phyloP scores from a whole-genome alignment of 1,140 invertebrate genomes.

The Hylaeus volcanicus region DNA sequence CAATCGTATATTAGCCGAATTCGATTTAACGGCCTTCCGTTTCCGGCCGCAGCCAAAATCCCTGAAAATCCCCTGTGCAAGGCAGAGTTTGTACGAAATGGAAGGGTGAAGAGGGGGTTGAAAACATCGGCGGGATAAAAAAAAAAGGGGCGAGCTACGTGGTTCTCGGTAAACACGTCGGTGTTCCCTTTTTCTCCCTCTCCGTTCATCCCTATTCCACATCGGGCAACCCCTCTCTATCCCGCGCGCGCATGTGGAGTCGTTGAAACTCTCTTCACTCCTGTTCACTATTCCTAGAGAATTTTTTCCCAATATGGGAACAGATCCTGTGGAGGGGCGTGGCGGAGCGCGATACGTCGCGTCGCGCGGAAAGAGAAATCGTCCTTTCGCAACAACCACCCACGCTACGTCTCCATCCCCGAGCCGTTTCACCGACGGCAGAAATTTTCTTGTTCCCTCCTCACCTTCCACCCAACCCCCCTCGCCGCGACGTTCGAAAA shows the following conservation, averaged over 20 bases:
- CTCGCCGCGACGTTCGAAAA: background rate
- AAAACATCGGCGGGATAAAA: conserved; percentile 54
- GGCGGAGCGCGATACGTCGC: conserved; percentile 58
- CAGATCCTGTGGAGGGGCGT: conserved; percentile 57
- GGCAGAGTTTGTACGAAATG: conserved; percentile 31
- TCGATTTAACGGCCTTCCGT: conserved; percentile 68
- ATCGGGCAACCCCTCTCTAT: too few relatives aligned
- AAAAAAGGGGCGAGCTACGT: conserved; percentile 37
- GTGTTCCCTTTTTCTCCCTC: conserved; percentile 32
- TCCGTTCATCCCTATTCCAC: conserved; percentile 4
- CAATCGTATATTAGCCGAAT: conserved; percentile 61
- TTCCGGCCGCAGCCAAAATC: conserved; percentile 60
- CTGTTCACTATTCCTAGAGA: conserved; percentile 52
- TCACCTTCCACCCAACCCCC: background rate
- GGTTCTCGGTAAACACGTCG: conserved; percentile 54
- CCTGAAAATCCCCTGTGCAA: conserved; percentile 55
- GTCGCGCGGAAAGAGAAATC: conserved; percentile 63
- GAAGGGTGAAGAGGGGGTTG: conserved; percentile 10
- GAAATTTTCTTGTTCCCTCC: conserved; percentile 52
- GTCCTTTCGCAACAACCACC: conserved; percentile 62
- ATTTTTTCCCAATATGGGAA: conserved; percentile 67
- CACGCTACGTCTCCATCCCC: conserved; percentile 5
- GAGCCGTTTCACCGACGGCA: conserved; percentile 14
- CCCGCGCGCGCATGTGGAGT: background rate
- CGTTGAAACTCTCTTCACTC: conserved; percentile 26